Evolutionary conservation across 2,888 invertebrate species (phyloP).

Genomic region (Mesochorus sp.): DNA sequence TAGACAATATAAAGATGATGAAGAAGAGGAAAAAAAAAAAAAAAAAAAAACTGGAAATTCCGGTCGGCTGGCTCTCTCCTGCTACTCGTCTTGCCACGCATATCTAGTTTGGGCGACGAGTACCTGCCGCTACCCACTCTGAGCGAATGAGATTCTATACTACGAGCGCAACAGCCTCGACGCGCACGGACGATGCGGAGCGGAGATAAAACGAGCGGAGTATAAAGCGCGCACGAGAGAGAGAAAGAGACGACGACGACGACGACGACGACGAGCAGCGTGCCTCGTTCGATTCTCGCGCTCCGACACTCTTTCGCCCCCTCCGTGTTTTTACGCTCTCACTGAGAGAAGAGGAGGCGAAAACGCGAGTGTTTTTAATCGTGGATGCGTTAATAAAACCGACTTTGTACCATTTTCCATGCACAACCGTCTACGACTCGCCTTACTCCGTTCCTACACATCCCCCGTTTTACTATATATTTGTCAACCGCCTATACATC

Average conservation of each 20-base stretch:
- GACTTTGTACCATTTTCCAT: conserved; percentile 64
- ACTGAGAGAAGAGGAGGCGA: conserved; percentile 44
- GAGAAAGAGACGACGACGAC: conserved; percentile 10
- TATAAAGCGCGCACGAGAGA: no score
- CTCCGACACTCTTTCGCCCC: conserved; percentile 61
- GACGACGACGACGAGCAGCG: no score
- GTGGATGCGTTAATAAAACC: conserved; percentile 70
- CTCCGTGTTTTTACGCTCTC: conserved; percentile 57
- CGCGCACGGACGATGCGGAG: neutral
- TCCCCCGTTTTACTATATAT: neutral
- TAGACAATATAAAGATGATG: no score
- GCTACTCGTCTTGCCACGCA: conserved; percentile 11
- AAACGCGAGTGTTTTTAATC: conserved; percentile 67
- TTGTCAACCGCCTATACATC: neutral
- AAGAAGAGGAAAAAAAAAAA: no score
- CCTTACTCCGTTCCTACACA: no score
- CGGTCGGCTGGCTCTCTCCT: no score
- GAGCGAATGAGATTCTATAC: conserved; percentile 57
- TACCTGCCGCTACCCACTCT: conserved; percentile 42
- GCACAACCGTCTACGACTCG: conserved; percentile 54
- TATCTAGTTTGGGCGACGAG: conserved; percentile 26
- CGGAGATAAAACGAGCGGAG: conserved; percentile 50
- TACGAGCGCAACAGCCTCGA: conserved; percentile 43
- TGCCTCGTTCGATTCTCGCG: conserved; percentile 60
- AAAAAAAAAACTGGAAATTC: no score